Evolutionary conservation across 1,140 invertebrate species (phyloP).

Genomic region (Tyrophagus putrescentiae): DNA sequence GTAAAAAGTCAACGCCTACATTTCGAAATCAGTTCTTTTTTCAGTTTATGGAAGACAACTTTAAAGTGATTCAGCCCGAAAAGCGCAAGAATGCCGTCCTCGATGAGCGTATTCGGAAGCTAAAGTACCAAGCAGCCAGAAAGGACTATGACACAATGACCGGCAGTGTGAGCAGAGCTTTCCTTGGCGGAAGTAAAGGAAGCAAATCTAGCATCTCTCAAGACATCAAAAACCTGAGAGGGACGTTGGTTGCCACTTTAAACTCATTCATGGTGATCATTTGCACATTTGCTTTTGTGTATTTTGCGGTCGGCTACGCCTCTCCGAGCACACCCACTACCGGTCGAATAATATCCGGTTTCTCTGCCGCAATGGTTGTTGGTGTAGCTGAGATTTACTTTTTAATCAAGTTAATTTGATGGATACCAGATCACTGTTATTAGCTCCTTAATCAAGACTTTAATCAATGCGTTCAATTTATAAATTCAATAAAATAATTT

Average conservation of each 20-base stretch:
- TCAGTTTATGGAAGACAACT: slow-evolving; percentile 7
- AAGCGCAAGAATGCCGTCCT: slow-evolving; percentile 9
- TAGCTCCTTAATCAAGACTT: too few relatives aligned
- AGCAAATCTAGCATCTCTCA: not conserved
- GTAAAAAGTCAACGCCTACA: not conserved
- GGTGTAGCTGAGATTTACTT: slow-evolving; percentile 23
- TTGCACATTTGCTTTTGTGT: slow-evolving; percentile 21
- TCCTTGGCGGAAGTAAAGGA: not conserved
- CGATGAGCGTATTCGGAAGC: slow-evolving; percentile 13
- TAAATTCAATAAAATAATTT: too few relatives aligned
- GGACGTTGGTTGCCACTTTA: slow-evolving; percentile 16
- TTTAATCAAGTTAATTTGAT: slow-evolving; percentile 16
- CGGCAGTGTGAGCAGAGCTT: not conserved
- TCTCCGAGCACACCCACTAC: slow-evolving; percentile 2
- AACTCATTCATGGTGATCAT: slow-evolving; percentile 21
- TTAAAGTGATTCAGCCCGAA: slow-evolving; percentile 8
- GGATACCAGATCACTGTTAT: too few relatives aligned
- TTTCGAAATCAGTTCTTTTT: slow-evolving; percentile 8
- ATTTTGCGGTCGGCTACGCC: slow-evolving; percentile 21
- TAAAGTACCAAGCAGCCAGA: not conserved
- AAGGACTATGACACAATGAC: slow-evolving; percentile 4
- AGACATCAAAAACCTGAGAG: not conserved
- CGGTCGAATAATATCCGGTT: slow-evolving; percentile 10
- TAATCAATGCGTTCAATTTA: too few relatives aligned
- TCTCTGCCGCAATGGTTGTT: slow-evolving; percentile 21